Conservation (phyloP, 1,140 invertebrate genomes). For the Pararge aegeria region DNA sequence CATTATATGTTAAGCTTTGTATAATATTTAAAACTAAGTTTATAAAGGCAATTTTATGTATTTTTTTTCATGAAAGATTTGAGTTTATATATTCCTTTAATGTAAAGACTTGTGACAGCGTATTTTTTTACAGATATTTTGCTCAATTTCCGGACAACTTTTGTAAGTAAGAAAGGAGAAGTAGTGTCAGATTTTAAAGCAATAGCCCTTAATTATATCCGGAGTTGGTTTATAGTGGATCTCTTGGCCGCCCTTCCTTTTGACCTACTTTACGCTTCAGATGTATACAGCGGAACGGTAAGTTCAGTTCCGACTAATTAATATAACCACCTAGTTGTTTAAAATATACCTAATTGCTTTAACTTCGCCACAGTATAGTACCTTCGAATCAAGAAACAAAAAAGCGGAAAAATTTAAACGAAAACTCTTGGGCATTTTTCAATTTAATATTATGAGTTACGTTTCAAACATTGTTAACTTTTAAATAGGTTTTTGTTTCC, state of each 20-base stretch:
- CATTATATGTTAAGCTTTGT: no score
- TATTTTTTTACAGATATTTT: slow-evolving; percentile 92
- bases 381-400: not conserved
- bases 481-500: not conserved
- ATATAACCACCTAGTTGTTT: slow-evolving; percentile 40
- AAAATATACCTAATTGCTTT: slow-evolving; percentile 34
- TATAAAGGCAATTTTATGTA: no score
- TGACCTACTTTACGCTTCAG: slow-evolving; percentile 95
- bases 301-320: slow-evolving; percentile 67
- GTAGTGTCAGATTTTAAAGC: slow-evolving; percentile 95
- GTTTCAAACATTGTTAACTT: slow-evolving; percentile 1
- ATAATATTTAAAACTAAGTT: no score
- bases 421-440: no score
- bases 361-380: slow-evolving; percentile 21
- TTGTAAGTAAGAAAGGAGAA: slow-evolving; percentile 98
- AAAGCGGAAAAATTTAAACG: not conserved
- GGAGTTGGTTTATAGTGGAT: slow-evolving; percentile 97
- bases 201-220: slow-evolving; percentile 95
- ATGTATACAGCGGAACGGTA: slow-evolving; percentile 92
- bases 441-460: not conserved
- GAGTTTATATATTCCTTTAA: no score
- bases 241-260: slow-evolving; percentile 97
- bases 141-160: slow-evolving; percentile 99
- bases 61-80: no score
- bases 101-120: no score